Conservation (phyloP, 2,113 vertebrate genomes). For the Lichenostomus cassidix region DNA sequence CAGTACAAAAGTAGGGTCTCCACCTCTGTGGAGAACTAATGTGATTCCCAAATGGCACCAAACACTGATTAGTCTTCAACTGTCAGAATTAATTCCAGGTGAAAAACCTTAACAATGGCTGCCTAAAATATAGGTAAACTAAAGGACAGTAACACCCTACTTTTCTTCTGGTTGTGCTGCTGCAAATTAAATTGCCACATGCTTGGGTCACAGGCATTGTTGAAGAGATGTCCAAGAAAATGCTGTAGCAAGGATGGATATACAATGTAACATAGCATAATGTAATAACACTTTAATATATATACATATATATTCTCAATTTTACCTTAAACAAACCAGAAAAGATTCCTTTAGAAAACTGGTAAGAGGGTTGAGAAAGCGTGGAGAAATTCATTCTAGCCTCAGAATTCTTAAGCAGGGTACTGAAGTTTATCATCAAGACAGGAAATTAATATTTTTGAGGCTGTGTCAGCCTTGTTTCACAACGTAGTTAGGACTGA, state of each 20-base stretch:
- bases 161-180: background rate
- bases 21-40: background rate
- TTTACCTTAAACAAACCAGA: background rate
- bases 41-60: background rate
- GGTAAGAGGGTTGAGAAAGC: rapidly evolving
- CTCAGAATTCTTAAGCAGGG: background rate
- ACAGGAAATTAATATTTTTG: slow-evolving; percentile 48
- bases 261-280: background rate
- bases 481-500: background rate
- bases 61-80: background rate
- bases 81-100: background rate
- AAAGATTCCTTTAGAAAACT: background rate
- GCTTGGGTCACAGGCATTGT: background rate
- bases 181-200: rapidly evolving
- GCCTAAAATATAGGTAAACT: background rate
- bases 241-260: background rate
- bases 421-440: background rate
- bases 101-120: background rate
- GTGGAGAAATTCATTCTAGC: background rate
- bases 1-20: background rate
- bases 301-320: background rate
- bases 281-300: background rate
- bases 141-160: background rate
- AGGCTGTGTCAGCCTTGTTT: slow-evolving; percentile 34
- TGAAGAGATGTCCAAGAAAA: background rate